These are phyloP conservation scores for Elegia similella DNA, from an alignment of 2,888 invertebrate genomes.

Conservation along the genomic window DNA sequence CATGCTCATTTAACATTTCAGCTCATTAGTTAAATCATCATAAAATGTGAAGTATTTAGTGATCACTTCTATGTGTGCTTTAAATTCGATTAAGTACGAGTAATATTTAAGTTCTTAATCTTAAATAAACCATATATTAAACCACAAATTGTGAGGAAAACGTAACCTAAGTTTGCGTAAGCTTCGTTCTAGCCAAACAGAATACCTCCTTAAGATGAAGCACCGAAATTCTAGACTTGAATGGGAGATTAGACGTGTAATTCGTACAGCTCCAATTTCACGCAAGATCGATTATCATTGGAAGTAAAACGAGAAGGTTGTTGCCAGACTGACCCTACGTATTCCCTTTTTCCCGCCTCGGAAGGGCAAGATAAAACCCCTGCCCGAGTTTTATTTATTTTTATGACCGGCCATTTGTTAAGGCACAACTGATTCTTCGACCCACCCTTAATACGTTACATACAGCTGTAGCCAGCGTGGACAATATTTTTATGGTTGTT, in stretches of 20 bases:
- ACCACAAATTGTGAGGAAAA: neutral
- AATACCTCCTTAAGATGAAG: neutral
- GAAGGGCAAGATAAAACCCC: conserved; percentile 48
- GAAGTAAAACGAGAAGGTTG: conserved; percentile 44
- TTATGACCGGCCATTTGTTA: conserved; percentile 59
- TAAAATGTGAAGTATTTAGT: no score
- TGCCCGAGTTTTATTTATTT: conserved; percentile 63
- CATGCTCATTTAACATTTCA: no score
- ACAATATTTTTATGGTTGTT: neutral
- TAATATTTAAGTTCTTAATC: no score
- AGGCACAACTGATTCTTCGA: conserved; percentile 49
- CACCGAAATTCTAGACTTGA: conserved; percentile 9
- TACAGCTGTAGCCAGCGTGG: conserved; percentile 15
- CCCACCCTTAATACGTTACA: conserved; percentile 31
- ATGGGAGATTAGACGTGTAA: conserved; percentile 19
- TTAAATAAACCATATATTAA: no score
- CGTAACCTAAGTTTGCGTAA: neutral
- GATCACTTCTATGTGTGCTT: no score
- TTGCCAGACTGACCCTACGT: conserved; percentile 47
- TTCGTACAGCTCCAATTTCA: conserved; percentile 44
- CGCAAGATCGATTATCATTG: conserved; percentile 51
- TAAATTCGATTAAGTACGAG: no score
- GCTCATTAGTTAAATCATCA: no score
- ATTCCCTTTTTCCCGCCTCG: conserved; percentile 45
- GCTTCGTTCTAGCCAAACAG: neutral